Evolutionary conservation across 2,797 vertebrate genomes (phyloP).

Genomic region (Melanogrammus aeglefinus): DNA sequence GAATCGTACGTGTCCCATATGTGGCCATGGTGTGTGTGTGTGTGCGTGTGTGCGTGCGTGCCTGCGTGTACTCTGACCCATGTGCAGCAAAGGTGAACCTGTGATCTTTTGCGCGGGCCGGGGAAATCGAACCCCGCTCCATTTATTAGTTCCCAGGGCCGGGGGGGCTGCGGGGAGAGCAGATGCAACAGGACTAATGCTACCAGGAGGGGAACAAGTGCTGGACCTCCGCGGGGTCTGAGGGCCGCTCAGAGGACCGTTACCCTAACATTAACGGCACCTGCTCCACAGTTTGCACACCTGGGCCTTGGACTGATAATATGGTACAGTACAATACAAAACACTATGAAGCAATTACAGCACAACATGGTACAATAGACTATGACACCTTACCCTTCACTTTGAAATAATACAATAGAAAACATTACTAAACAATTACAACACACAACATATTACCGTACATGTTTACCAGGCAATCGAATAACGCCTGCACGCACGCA

Average conservation of each 20-base stretch:
- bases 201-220: conserved; percentile 64
- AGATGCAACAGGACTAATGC: conserved; percentile 70
- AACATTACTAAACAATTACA: too few species aligned
- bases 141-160: conserved; percentile 71
- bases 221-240: conserved; percentile 46
- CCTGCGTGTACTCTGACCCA: conserved; percentile 46
- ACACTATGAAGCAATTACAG: too few species aligned
- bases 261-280: conserved; percentile 61
- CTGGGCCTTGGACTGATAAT: too few species aligned
- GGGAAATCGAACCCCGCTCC: conserved; percentile 69
- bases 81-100: conserved; percentile 61
- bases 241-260: conserved; percentile 45
- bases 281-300: conserved; percentile 26
- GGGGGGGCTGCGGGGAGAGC: conserved; percentile 70
- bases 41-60: conserved; percentile 3
- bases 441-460: too few species aligned
- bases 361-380: too few species aligned
- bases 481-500: too few species aligned
- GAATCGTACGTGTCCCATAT: too few species aligned
- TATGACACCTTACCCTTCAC: too few species aligned
- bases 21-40: too few species aligned
- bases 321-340: too few species aligned
- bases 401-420: too few species aligned
- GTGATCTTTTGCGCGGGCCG: conserved; percentile 70
- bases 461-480: too few species aligned